These are phyloP conservation scores for Pseudolaguvia tuberculata DNA, from an alignment of 2,113 vertebrate species.

Conservation along the genomic window DNA sequence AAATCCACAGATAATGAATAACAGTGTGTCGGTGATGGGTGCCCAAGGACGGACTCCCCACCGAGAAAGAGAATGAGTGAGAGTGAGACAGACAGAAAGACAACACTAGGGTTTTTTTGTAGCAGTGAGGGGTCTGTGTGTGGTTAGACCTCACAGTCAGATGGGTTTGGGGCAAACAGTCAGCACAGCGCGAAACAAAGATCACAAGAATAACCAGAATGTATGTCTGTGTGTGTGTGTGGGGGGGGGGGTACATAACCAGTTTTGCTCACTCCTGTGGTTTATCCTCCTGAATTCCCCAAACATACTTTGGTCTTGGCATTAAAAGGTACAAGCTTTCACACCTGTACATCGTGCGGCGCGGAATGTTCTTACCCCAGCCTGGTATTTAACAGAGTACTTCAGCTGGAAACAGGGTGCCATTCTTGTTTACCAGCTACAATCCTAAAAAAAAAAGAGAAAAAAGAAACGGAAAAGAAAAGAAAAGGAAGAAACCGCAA, in stretches of 20 bases:
- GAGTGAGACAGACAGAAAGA: slow-evolving; percentile 30
- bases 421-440: slow-evolving; percentile 35
- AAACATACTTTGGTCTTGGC: slow-evolving; percentile 6
- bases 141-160: slow-evolving; percentile 58
- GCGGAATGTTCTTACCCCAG: slow-evolving; percentile 3
- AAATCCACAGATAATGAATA: slow-evolving; percentile 9
- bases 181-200: slow-evolving; percentile 50
- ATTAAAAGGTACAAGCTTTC: slow-evolving; percentile 9
- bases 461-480: too few species aligned
- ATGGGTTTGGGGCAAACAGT: slow-evolving; percentile 45
- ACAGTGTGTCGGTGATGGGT: slow-evolving; percentile 11
- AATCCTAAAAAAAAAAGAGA: background rate
- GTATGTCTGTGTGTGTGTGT: slow-evolving; percentile 16
- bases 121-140: slow-evolving; percentile 37
- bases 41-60: slow-evolving; percentile 35
- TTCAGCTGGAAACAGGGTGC: slow-evolving; percentile 27
- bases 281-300: slow-evolving; percentile 27
- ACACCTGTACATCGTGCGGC: background rate
- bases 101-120: slow-evolving; percentile 31
- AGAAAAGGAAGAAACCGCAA: slow-evolving; percentile 27
- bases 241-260: slow-evolving; percentile 6
- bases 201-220: slow-evolving; percentile 48
- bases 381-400: slow-evolving; percentile 12
- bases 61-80: slow-evolving; percentile 17
- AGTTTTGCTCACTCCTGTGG: slow-evolving; percentile 52